Base-by-base conservation (phyloP, 2,113 vertebrate species). In the Archocentrus centrarchus region DNA sequence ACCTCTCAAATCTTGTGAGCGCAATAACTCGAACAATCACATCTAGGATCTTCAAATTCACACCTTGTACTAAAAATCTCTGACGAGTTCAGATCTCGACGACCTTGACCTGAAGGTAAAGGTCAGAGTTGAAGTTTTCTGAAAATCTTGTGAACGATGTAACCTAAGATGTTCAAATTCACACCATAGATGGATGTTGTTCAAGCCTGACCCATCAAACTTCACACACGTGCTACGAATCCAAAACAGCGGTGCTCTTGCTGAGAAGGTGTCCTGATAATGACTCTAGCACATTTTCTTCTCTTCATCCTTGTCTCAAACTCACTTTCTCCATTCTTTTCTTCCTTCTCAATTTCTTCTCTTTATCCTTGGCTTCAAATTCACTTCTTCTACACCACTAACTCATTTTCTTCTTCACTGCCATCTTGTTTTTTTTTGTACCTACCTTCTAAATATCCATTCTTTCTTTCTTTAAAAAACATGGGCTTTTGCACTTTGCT, bases 271-370 rank as follows among this genome's bases (percentile, higher is more conserved):
- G 64, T 8, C 1, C 22, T 18, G 22, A 68, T 47, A 4, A 47
- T 2, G 3, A 66, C 17, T 30, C 30, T 5, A 30, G 3, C 39
- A 44, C n/a, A 24, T 44, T 39, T 68, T 47, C 63, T 47, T 68
- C 39, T 47, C 13, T 47, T 47, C 47, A 50, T 4, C 24, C 3
- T 50, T 10, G 27, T 11, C 24, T 70, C 24, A 70, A 1, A 30
- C 47, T 68, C 15, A 50, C 41, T 50, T 50, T 6, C 47, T 68
- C 64, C 5, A 47, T 68, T 30, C 64, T 2, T 0, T 0, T 50
- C 64, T 70, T 20, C 41, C 5, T 70, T 68, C 18, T 10, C 24
- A 70, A 44, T 13, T 70, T 11, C 30, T 53, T 53, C 6, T 70
- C 66, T 70, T 70, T 50, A 20, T 55, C 9, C 18, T 63, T 13